Evolutionary conservation across 2,113 vertebrate genomes (phyloP).

Genomic region (Pandion haliaetus): DNA sequence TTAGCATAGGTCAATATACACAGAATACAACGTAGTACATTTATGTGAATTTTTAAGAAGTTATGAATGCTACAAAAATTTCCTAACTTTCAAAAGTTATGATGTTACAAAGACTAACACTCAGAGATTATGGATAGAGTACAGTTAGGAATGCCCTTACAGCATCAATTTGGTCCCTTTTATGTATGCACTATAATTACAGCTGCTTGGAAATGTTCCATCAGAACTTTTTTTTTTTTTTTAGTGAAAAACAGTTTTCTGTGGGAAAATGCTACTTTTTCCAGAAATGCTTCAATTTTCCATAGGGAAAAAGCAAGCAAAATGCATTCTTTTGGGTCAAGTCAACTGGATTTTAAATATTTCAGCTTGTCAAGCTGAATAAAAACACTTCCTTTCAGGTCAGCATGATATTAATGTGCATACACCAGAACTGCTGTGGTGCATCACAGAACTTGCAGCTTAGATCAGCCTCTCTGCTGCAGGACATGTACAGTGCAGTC

Average conservation of each 20-base stretch:
- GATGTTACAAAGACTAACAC: background rate
- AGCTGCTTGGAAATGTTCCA: conserved; percentile 28
- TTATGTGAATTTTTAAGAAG: background rate
- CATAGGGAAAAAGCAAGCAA: conserved; percentile 51
- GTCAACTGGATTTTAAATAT: conserved; percentile 16
- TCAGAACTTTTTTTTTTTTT: background rate
- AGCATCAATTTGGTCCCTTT: conserved; percentile 19
- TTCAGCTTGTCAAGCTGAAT: conserved; percentile 8
- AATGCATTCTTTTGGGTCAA: conserved; percentile 21
- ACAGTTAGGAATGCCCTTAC: background rate
- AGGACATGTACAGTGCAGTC: background rate
- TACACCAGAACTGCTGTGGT: background rate
- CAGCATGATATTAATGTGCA: background rate
- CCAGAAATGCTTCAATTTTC: conserved; percentile 23
- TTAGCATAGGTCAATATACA: background rate
- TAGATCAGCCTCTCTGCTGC: background rate
- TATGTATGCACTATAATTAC: conserved; percentile 43
- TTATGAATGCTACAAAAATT: background rate
- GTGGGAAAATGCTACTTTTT: conserved; percentile 51
- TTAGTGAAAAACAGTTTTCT: background rate
- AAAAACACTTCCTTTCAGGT: background rate
- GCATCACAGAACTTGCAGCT: background rate
- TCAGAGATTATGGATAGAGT: background rate
- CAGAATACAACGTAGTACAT: background rate
- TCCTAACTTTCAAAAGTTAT: background rate